Evolutionary conservation across 2,888 invertebrate species (phyloP), one percentile per base, ranked within the genome.

Genomic region (Coecobrya sp.): DNA sequence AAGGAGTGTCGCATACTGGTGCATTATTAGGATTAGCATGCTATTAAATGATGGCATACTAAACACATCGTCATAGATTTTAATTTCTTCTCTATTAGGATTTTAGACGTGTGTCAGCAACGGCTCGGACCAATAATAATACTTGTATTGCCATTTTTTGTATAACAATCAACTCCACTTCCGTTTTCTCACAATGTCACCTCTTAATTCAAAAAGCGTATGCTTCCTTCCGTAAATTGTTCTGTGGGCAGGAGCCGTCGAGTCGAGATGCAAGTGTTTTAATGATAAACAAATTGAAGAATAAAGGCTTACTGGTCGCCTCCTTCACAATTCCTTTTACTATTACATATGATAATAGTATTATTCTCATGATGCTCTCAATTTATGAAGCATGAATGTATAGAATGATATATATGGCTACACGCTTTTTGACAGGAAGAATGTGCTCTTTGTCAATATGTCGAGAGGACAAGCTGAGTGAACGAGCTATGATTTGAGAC

Each of bases 181-280:
- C 88, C 88, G 88, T 81, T 88, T 88, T 88, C 88, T 88, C 88
- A 88, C 88, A 81, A 81, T 88, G 88, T 88, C 88, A 88, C 52
- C 68, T 52, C 55, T 27, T 16, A 19, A 27, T 10, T 1, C 27
- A 59, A 68, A 36, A 88, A 68, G 19, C 16, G 52, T 8, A 45
- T 22, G 52, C 52, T 88, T 65, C 59, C 88, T 88, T 88, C 88
- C 88, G 81, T 68, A 88, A 81, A 81, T 88, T 81, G 65, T 79
- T 55, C 16, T 85, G 19, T 19, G 16, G 30, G 65, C n/a, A 70
- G 42, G n/a, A 8, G 45, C 8, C 36, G 1, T 5, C 42, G 19
- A 76, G 49, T 8, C 30, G n/a, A n/a, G n/a, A 45, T 25, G 25
- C n/a, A 25, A 76, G 73, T 16, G 70, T 7, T n/a, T 49, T 76